phyloP scores from a whole-genome alignment of 2,113 vertebrate genomes.

The Cephalopholis sonnerati region DNA sequence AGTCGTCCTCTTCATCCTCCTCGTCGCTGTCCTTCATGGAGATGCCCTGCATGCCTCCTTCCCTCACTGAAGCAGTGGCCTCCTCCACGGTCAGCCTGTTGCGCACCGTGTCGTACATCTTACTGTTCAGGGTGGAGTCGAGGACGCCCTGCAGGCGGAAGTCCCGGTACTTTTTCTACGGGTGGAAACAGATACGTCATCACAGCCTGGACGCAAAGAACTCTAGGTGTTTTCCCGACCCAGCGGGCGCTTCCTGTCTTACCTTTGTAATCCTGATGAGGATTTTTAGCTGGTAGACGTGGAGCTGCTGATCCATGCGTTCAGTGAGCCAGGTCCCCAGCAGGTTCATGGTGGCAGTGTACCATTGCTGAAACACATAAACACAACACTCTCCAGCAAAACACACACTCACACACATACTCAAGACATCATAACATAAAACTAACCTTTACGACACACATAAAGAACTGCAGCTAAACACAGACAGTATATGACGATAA shows the following conservation, averaged over 20 bases:
- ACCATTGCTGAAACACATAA: conserved; percentile 99
- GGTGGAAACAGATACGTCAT: conserved; percentile 7
- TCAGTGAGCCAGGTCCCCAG: conserved; percentile 98
- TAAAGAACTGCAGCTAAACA: conserved; percentile 28
- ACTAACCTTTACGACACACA: conserved; percentile 42
- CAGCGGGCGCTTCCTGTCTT: not conserved
- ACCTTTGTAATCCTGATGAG: conserved; percentile 99
- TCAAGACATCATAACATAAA: conserved; percentile 62
- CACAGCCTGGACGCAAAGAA: fast-evolving
- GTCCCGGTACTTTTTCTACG: conserved; percentile 97
- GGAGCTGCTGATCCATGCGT: conserved; percentile 99
- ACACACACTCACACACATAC: conserved; percentile 80
- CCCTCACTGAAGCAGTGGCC: conserved; percentile 94
- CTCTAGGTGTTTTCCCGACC: not conserved
- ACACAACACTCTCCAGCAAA: conserved; percentile 92
- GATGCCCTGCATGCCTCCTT: conserved; percentile 97
- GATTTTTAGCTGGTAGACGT: conserved; percentile 99
- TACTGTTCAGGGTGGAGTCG: conserved; percentile 98
- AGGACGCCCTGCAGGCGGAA: conserved; percentile 99
- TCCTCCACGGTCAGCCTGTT: conserved; percentile 97
- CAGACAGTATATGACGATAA: not conserved
- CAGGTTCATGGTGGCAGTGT: conserved; percentile 98
- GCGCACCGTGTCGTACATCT: conserved; percentile 98
- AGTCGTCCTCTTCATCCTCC: conserved; percentile 91
- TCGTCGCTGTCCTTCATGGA: conserved; percentile 99